Conservation (phyloP, 2,113 vertebrate genomes). For the Ailurus styani region DNA sequence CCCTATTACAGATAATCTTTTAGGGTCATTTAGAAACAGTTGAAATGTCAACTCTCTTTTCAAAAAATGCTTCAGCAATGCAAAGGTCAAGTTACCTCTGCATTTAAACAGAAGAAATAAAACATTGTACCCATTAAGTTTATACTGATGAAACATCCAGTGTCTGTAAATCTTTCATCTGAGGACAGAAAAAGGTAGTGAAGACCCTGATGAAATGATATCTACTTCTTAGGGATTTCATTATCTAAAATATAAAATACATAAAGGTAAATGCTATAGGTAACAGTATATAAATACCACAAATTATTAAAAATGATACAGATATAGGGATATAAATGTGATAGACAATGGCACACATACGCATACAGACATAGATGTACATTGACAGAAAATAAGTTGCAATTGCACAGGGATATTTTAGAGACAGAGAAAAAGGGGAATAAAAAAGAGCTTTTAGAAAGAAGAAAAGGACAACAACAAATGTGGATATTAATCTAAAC, state of each 20-base stretch:
- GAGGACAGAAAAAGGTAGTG: neutral
- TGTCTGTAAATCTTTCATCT: neutral
- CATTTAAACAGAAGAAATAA: conserved; percentile 45
- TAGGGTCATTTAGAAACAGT: neutral
- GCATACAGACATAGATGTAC: neutral
- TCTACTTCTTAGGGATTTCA: neutral
- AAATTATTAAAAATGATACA: neutral
- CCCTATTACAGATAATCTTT: neutral
- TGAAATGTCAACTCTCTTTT: conserved; percentile 24
- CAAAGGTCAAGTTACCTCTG: conserved; percentile 14
- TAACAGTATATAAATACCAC: neutral
- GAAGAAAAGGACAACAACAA: neutral
- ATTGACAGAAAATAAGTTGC: neutral
- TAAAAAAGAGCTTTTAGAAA: neutral
- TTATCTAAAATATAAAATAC: neutral
- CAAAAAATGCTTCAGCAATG: neutral
- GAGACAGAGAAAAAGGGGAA: neutral
- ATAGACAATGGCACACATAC: neutral
- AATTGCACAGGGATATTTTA: neutral
- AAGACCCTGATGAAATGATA: neutral
- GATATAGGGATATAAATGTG: neutral
- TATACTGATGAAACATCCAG: neutral
- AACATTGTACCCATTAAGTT: neutral
- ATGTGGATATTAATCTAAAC: neutral
- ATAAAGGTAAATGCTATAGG: neutral